A percentile compares a stretch with the other conserved stretches of the same genome.
phyloP scores from a whole-genome alignment of 1,140 invertebrate species.

The Cydia splendana region DNA sequence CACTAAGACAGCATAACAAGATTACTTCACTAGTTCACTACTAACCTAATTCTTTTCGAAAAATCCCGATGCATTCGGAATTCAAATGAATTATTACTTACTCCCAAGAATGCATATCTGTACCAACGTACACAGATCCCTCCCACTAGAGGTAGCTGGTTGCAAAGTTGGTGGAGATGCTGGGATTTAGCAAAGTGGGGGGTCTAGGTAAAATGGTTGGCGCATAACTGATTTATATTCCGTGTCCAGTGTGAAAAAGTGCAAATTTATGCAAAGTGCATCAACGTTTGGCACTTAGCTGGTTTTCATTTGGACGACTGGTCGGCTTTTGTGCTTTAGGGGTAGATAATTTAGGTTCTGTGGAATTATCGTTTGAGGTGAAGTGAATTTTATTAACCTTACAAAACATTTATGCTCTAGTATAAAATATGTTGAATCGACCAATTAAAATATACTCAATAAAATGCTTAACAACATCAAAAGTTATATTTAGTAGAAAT shows the following conservation, averaged over 20 bases:
- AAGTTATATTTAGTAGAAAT: too few species aligned
- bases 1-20: slow-evolving; percentile 20
- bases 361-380: too few species aligned
- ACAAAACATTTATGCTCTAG: too few species aligned
- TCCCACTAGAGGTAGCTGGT: background rate
- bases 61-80: slow-evolving; percentile 18
- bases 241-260: slow-evolving; percentile 36
- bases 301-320: slow-evolving; percentile 9
- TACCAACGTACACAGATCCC: background rate
- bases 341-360: background rate
- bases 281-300: slow-evolving; percentile 50
- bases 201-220: background rate
- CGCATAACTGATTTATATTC: slow-evolving; percentile 26
- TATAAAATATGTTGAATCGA: too few species aligned
- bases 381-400: too few species aligned
- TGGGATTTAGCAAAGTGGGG: background rate
- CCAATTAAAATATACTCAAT: too few species aligned
- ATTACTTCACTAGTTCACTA: background rate
- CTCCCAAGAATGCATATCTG: slow-evolving; percentile 21
- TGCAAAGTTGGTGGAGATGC: background rate
- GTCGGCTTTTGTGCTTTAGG: slow-evolving; percentile 31
- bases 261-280: slow-evolving; percentile 55
- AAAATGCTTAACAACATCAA: too few species aligned
- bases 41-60: slow-evolving; percentile 22
- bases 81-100: slow-evolving; percentile 29